Evolutionary conservation across 2,888 invertebrate genomes (phyloP).

Genomic region (Fabriciana adippe): DNA sequence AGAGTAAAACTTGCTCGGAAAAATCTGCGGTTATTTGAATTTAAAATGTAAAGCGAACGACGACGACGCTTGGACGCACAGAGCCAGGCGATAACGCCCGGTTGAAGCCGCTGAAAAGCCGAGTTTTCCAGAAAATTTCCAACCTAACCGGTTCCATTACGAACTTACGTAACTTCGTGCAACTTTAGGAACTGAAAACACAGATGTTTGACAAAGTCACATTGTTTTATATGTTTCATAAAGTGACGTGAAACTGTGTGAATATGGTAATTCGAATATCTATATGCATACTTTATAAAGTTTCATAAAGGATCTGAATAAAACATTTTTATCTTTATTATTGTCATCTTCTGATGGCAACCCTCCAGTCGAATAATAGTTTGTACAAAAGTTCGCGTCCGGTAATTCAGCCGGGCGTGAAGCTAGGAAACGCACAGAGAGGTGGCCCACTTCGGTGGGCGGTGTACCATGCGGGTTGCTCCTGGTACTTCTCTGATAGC

Average conservation of each 20-base stretch:
- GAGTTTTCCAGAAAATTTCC: slow-evolving; percentile 56
- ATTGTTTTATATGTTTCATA: slow-evolving; percentile 4
- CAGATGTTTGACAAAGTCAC: slow-evolving; percentile 12
- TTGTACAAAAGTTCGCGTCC: no score
- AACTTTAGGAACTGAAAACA: slow-evolving; percentile 20
- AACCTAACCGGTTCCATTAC: slow-evolving; percentile 48
- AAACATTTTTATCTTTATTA: neutral
- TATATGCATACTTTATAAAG: neutral
- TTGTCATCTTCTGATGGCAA: no score
- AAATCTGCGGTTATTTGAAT: slow-evolving; percentile 60
- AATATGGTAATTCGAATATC: slow-evolving; percentile 11
- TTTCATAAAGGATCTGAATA: neutral
- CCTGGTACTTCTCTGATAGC: no score
- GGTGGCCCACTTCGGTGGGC: no score
- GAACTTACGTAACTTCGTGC: slow-evolving; percentile 44
- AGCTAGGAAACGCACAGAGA: no score
- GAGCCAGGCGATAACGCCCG: slow-evolving; percentile 55
- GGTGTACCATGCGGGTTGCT: no score
- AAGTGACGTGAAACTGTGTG: slow-evolving; percentile 5
- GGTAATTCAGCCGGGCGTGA: no score
- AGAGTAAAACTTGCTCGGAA: slow-evolving; percentile 48
- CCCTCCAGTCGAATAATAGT: no score
- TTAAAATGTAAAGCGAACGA: slow-evolving; percentile 59
- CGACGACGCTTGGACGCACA: slow-evolving; percentile 46
- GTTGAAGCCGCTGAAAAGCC: slow-evolving; percentile 46